Evolutionary conservation across 2,888 invertebrate genomes (phyloP), one percentile per base, ranked within the genome.

Genomic region (Dysmachus trigonus): DNA sequence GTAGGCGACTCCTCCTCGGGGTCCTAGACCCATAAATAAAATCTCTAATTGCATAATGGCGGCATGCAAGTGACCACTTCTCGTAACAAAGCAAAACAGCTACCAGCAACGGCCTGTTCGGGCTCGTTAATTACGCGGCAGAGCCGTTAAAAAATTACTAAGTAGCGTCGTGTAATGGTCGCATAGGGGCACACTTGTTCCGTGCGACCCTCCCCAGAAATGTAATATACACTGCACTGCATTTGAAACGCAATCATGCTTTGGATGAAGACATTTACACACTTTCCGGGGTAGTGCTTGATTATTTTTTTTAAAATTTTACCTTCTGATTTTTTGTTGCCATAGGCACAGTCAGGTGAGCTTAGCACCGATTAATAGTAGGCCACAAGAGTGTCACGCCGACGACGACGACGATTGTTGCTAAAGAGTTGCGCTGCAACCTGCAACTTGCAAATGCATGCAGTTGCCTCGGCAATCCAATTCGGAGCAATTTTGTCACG

Each of bases 251-350:
- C 71, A 82, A 62, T 82, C 82, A 35, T 35, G 53, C 82, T 62
- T 8, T 62, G 82, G 35, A 82, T 82, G 82, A 82, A 82, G 82
- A 82, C 53, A 82, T 82, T 82, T 71, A 71, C 82, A 82, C 62
- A 71, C 71, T 71, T 82, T 82, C 82, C 82, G 82, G 82, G 62
- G 71, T 22, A 33, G 71, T 62, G 62, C n/a, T 35, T 18, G 22
- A 71, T 38, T 38, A 38, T 38, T 38, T 38, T 38, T 38, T 38
- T 35, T 35, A 10, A 13, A 1, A 38, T 7, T 0, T 41, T 41
- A 41, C 62, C 30, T n/a, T 62, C 18, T 30, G 13, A 31, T n/a
- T 72, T 31, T 27, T 30, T 30, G 27, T 30, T 30, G 27, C n/a
- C 31, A 33, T n/a, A 1, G 10, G 47, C 62, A 8, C 13, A 53